Evolutionary conservation across 2,797 vertebrate species (phyloP).

Genomic region (Acanthopagrus latus): DNA sequence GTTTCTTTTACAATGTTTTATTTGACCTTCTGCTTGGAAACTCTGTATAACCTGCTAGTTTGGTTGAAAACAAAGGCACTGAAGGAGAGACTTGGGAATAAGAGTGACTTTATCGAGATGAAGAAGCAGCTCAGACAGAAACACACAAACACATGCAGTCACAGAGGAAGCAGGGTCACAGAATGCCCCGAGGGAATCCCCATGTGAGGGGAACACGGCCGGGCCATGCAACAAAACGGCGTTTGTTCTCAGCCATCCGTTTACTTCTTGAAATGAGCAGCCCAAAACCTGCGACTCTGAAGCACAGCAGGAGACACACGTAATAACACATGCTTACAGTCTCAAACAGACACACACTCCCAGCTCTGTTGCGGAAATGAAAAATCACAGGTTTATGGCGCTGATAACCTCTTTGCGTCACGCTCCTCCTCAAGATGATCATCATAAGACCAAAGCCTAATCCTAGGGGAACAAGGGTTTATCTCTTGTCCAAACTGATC

Average conservation of each 20-base stretch:
- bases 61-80: background rate
- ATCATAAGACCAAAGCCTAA: constrained; percentile 65
- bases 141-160: constrained; percentile 30
- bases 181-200: constrained; percentile 76
- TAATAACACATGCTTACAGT: background rate
- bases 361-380: constrained; percentile 26
- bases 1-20: background rate
- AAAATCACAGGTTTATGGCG: constrained; percentile 58
- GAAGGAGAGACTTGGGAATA: background rate
- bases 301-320: constrained; percentile 6
- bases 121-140: background rate
- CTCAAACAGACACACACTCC: constrained; percentile 24
- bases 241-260: constrained; percentile 68
- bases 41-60: background rate
- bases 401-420: constrained; percentile 51
- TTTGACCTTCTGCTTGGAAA: background rate
- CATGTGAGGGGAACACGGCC: constrained; percentile 49
- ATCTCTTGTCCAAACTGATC: constrained; percentile 6
- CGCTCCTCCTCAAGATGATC: constrained; percentile 49
- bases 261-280: constrained; percentile 7
- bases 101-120: background rate
- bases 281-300: constrained; percentile 11
- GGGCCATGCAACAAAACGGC: constrained; percentile 43
- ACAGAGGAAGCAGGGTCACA: constrained; percentile 58
- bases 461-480: constrained; percentile 25